These are phyloP conservation scores for Lordiphosa fenestrarum DNA, from an alignment of 2,888 invertebrate species.

Conservation along the genomic window DNA sequence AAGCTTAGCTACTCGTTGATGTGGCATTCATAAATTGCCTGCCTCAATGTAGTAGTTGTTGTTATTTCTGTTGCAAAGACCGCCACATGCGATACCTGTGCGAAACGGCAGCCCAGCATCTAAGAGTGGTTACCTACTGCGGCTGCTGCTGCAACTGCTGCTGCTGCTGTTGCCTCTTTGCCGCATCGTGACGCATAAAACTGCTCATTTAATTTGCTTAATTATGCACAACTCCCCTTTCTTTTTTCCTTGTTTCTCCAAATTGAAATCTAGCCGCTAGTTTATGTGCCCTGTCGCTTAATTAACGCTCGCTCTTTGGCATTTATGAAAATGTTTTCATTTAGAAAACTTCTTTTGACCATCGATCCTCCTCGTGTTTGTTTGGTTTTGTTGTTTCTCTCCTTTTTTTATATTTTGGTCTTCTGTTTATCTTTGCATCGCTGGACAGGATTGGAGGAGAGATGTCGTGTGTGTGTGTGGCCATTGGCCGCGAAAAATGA, in stretches of 20 bases:
- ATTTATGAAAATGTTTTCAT: constrained; percentile 71
- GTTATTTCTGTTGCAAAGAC: constrained; percentile 31
- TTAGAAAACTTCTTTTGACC: constrained; percentile 27
- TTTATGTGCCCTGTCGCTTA: constrained; percentile 63
- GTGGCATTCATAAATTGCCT: constrained; percentile 71
- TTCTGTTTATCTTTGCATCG: constrained; percentile 53
- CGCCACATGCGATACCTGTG: constrained; percentile 73
- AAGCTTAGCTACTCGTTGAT: constrained; percentile 46
- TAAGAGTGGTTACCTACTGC: constrained; percentile 1
- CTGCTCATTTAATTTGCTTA: constrained; percentile 72
- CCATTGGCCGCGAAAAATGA: constrained; percentile 48
- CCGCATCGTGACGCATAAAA: constrained; percentile 67
- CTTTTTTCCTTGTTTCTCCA: constrained; percentile 15
- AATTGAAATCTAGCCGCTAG: constrained; percentile 63
- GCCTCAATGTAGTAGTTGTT: constrained; percentile 20
- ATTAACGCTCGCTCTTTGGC: constrained; percentile 60
- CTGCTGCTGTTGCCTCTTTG: constrained; percentile 18
- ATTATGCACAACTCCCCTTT: constrained; percentile 52
- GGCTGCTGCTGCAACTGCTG: not conserved
- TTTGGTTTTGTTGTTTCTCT: constrained; percentile 12
- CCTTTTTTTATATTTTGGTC: constrained; percentile 12
- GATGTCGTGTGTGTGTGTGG: constrained; percentile 24
- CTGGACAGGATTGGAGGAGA: constrained; percentile 15
- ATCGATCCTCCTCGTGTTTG: constrained; percentile 26
- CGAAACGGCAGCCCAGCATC: constrained; percentile 50